Conservation (phyloP, 2,888 invertebrate species). For the Helicoverpa assulta region DNA sequence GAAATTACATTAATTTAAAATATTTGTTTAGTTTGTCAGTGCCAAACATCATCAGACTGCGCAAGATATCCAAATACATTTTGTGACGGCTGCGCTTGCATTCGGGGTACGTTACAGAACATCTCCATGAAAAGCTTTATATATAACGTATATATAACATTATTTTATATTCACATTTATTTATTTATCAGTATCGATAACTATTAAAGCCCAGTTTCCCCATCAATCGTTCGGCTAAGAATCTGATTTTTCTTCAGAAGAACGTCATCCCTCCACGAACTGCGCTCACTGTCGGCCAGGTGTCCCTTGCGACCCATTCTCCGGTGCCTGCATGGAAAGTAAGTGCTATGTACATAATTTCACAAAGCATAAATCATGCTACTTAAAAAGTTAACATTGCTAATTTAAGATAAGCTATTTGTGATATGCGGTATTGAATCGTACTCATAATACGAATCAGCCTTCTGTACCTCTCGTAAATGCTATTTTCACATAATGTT, state of each 20-base stretch:
- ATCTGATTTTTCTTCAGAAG: conserved; percentile 44
- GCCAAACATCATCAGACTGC: conserved; percentile 93
- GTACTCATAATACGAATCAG: conserved; percentile 46
- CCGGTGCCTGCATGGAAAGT: conserved; percentile 96
- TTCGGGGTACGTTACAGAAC: conserved; percentile 88
- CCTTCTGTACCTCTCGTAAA: conserved; percentile 63
- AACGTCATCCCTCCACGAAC: conserved; percentile 81
- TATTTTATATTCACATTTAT: too few species aligned
- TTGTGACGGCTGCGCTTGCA: conserved; percentile 93
- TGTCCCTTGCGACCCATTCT: conserved; percentile 93
- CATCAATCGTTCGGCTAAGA: background rate
- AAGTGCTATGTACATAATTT: conserved; percentile 78
- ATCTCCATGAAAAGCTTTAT: background rate
- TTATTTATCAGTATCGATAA: too few species aligned
- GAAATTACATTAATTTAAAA: background rate
- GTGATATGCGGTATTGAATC: conserved; percentile 35
- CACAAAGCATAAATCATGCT: conserved; percentile 36
- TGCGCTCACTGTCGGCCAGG: conserved; percentile 95
- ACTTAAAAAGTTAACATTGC: conserved; percentile 57
- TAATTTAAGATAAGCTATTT: conserved; percentile 58
- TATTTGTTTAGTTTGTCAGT: conserved; percentile 91
- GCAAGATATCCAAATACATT: conserved; percentile 87
- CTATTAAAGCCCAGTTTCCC: too few species aligned
- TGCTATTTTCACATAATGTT: conserved; percentile 76
- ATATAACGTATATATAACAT: too few species aligned